Conservation (phyloP, 2,888 invertebrate genomes). For the Drosophila setosimentum region DNA sequence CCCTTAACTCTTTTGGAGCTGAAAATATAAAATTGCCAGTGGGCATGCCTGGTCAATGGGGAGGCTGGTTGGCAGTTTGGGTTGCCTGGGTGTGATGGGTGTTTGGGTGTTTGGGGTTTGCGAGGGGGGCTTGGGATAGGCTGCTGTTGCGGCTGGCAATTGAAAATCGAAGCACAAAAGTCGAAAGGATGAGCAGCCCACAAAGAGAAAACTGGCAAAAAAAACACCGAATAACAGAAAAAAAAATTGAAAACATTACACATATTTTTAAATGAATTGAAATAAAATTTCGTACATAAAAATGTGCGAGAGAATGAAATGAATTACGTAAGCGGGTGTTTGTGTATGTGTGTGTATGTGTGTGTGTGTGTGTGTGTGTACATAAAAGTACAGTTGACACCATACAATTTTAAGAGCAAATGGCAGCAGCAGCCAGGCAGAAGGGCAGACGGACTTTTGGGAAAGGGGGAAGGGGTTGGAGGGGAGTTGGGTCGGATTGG, state of each 20-base stretch:
- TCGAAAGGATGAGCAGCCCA: slow-evolving; percentile 62
- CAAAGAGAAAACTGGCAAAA: slow-evolving; percentile 4
- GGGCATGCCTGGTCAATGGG: slow-evolving; percentile 40
- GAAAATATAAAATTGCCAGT: slow-evolving; percentile 33
- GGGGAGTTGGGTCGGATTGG: slow-evolving; percentile 41
- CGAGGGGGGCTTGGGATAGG: slow-evolving; percentile 29
- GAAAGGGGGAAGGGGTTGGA: background rate
- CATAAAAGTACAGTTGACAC: slow-evolving; percentile 82
- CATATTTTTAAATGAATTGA: slow-evolving; percentile 80
- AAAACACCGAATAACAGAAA: slow-evolving; percentile 8
- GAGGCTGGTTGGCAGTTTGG: background rate
- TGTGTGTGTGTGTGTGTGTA: slow-evolving; percentile 40
- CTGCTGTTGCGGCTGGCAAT: slow-evolving; percentile 53
- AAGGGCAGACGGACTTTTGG: slow-evolving; percentile 18
- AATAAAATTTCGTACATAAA: slow-evolving; percentile 78
- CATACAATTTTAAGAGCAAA: slow-evolving; percentile 74
- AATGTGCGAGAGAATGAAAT: slow-evolving; percentile 59
- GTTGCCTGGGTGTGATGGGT: background rate
- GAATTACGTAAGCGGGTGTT: slow-evolving; percentile 48
- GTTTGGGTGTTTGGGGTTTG: background rate
- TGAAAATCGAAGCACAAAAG: slow-evolving; percentile 73
- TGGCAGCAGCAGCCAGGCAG: slow-evolving; percentile 51
- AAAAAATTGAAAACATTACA: slow-evolving; percentile 58
- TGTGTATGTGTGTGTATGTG: slow-evolving; percentile 23
- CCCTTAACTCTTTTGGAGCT: slow-evolving; percentile 11